phyloP scores from a whole-genome alignment of 2,113 vertebrate genomes.

The Urocolius indicus region DNA sequence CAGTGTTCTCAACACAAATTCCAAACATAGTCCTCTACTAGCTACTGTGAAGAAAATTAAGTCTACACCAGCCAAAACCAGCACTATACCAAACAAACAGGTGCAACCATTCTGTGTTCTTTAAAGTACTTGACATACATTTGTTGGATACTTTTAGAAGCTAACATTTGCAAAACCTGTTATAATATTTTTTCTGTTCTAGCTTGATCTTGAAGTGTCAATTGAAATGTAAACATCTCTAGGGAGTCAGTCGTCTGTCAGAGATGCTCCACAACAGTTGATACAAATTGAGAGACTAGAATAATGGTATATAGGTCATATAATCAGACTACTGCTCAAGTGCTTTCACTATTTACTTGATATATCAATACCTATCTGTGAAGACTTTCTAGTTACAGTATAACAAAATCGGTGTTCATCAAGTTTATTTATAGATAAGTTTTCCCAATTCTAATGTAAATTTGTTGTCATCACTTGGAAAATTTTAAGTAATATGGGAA shows the following conservation, averaged over 20 bases:
- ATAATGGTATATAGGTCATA: not conserved
- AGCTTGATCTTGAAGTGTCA: not conserved
- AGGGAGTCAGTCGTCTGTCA: not conserved
- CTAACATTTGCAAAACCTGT: not conserved
- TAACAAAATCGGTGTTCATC: not conserved
- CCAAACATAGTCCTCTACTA: too few species aligned
- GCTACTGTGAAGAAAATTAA: too few species aligned
- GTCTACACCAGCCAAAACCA: too few species aligned
- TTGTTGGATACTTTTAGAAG: not conserved
- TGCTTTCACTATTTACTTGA: not conserved
- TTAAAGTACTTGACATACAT: not conserved
- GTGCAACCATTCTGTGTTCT: not conserved
- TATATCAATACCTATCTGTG: not conserved
- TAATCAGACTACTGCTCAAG: not conserved
- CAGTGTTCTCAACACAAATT: too few species aligned
- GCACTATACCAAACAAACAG: not conserved
- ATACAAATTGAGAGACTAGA: not conserved
- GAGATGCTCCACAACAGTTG: not conserved
- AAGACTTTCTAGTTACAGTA: not conserved
- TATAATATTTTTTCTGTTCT: not conserved
- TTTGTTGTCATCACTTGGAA: not conserved
- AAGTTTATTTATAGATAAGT: not conserved
- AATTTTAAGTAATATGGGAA: not conserved
- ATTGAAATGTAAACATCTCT: not conserved
- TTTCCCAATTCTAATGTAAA: not conserved